A percentile compares a stretch with the other conserved stretches of the same genome.
These are phyloP conservation scores for Entomobrya multifasciata DNA, from an alignment of 2,888 invertebrate genomes.

Conservation along the genomic window DNA sequence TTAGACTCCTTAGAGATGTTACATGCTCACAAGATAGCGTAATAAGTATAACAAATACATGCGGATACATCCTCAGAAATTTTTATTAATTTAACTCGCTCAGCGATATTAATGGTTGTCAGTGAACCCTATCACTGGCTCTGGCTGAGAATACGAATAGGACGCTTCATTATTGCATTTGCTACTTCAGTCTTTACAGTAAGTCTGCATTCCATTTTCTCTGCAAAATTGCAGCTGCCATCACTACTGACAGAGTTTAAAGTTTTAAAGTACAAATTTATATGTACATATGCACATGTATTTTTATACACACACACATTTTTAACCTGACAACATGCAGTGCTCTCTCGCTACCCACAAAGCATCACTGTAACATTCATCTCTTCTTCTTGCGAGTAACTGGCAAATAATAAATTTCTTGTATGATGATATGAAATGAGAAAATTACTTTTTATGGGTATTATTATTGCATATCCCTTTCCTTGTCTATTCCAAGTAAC, in stretches of 20 bases:
- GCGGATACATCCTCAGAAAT: not conserved
- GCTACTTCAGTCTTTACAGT: too few species aligned
- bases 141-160: not conserved
- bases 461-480: too few species aligned
- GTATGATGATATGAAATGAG: conserved; percentile 10
- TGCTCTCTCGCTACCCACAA: not conserved
- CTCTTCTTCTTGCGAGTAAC: not conserved
- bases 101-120: not conserved
- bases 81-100: not conserved
- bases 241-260: too few species aligned
- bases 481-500: conserved; percentile 1
- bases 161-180: too few species aligned
- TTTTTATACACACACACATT: not conserved
- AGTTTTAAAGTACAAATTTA: too few species aligned
- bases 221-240: not conserved
- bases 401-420: not conserved
- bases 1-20: not conserved
- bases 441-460: too few species aligned
- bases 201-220: not conserved
- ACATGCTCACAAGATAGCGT: not conserved
- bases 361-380: not conserved
- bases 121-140: conserved; percentile 17
- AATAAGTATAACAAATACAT: not conserved
- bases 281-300: too few species aligned
- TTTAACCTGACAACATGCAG: not conserved